Conservation (phyloP, 2,888 invertebrate species). For the Blomia tropicalis region DNA sequence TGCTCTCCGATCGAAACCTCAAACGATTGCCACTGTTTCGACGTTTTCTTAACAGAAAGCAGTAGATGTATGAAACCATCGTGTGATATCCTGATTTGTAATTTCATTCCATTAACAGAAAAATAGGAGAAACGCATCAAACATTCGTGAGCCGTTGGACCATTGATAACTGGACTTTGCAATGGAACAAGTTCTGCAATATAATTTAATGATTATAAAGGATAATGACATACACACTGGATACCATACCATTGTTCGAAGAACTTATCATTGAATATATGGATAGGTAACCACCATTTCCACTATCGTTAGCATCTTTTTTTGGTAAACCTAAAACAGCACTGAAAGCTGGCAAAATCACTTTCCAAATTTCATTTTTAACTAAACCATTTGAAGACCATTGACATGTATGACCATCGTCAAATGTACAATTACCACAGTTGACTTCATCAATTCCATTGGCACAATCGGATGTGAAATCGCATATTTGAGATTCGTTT, state of each 20-base stretch:
- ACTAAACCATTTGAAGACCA: not conserved
- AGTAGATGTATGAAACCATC: not conserved
- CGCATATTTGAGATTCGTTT: constrained; percentile 24
- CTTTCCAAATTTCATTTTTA: not conserved
- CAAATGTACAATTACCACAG: constrained; percentile 24
- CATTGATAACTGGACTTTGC: not conserved
- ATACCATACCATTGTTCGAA: not conserved
- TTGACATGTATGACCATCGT: not conserved
- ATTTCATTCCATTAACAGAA: not conserved
- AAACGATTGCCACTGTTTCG: not conserved
- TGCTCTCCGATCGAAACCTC: not conserved
- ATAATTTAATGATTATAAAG: not conserved
- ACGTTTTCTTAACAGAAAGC: not conserved
- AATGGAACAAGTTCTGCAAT: not conserved
- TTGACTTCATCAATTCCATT: constrained; percentile 27
- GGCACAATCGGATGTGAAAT: constrained; percentile 26
- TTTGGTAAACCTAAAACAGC: not conserved
- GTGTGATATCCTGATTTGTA: not conserved
- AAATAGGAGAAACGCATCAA: not conserved
- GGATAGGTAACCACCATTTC: not conserved
- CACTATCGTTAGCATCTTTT: not conserved
- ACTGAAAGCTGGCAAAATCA: not conserved
- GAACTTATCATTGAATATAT: not conserved
- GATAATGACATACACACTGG: not conserved
- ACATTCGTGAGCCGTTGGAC: not conserved